Evolutionary conservation across 2,888 invertebrate genomes (phyloP).

Genomic region (Eupeodes luniger): DNA sequence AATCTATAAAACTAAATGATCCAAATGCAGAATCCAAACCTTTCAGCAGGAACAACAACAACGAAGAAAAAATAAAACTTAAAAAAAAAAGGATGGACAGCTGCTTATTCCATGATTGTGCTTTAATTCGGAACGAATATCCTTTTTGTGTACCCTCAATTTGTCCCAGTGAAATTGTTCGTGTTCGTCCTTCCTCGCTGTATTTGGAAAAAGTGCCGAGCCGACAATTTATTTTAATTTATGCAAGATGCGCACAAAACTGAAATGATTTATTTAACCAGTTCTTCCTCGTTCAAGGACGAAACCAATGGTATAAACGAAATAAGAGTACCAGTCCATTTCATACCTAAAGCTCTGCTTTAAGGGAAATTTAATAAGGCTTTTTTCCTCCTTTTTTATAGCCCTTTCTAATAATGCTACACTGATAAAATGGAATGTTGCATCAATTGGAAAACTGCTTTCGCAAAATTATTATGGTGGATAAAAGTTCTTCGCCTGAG

Average conservation of each 20-base stretch:
- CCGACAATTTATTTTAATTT: conserved; percentile 71
- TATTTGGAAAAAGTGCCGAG: conserved; percentile 45
- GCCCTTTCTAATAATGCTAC: not conserved
- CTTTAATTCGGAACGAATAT: conserved; percentile 38
- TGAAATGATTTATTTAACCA: conserved; percentile 69
- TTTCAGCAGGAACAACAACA: conserved; percentile 17
- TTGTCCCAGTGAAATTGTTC: conserved; percentile 37
- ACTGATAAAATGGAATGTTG: conserved; percentile 59
- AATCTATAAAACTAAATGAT: conserved; percentile 43
- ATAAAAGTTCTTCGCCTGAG: conserved; percentile 11
- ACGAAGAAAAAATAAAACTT: conserved; percentile 3
- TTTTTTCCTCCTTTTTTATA: not conserved
- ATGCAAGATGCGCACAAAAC: conserved; percentile 62
- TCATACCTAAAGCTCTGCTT: not conserved
- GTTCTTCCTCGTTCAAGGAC: conserved; percentile 43
- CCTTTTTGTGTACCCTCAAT: conserved; percentile 53
- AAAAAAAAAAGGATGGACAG: conserved; percentile 31
- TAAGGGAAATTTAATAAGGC: conserved; percentile 40
- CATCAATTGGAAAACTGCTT: conserved; percentile 61
- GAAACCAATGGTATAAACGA: not conserved
- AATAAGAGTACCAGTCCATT: not conserved
- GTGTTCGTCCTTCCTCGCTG: conserved; percentile 13
- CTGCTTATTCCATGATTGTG: conserved; percentile 46
- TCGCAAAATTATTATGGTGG: conserved; percentile 42
- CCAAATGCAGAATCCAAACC: conserved; percentile 31